Evolutionary conservation across 1,140 invertebrate species (phyloP), one percentile per base, ranked within the genome.

Genomic region (Ceratitis capitata): DNA sequence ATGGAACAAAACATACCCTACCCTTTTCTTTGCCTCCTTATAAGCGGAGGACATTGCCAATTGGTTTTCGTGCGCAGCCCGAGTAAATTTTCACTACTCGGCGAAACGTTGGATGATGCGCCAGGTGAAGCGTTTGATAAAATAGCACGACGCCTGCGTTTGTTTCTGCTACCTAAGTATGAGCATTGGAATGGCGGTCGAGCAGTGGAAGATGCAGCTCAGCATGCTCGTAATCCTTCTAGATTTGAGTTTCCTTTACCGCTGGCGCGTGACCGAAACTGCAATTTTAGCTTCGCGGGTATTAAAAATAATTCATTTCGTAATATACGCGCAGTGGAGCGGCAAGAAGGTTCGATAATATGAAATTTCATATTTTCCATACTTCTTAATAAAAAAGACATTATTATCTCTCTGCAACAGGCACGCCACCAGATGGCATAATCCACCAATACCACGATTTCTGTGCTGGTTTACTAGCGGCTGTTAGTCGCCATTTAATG

Each of bases 51-150:
- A 10, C 98, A 99, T 91, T 96, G 96, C 92, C 93, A 99, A 74
- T 89, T 99, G 84, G 95, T 95, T 53, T 88, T 99, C 23, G 97
- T 95, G 2, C 93, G 95, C 89, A 94, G 93, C 89, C 93, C 98
- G 26, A 93, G 96, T 86, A 93, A 96, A 53, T 98, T 98, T 93
- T 92, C 95, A 14, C 91, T 98, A 53, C 93, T 99, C 14, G 98
- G 98, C 6, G 92, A 95, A 86, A 94, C 94, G 51, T 86, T 96
- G 26, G 97, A 99, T 93, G 95, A 97, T 93, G 95, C 98, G 69
- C 98, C 98, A 35, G 98, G 98, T 82, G 97, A 99, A 93, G 94
- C 95, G 5, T 94, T 98, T 88, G 98, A 99, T 91, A 99, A 99
- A 95, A 94, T 95, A 86, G 96, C 98, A 19, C 94, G 98, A 88